phyloP scores from a whole-genome alignment of 2,888 invertebrate genomes.

The Ennomos quercinarius region DNA sequence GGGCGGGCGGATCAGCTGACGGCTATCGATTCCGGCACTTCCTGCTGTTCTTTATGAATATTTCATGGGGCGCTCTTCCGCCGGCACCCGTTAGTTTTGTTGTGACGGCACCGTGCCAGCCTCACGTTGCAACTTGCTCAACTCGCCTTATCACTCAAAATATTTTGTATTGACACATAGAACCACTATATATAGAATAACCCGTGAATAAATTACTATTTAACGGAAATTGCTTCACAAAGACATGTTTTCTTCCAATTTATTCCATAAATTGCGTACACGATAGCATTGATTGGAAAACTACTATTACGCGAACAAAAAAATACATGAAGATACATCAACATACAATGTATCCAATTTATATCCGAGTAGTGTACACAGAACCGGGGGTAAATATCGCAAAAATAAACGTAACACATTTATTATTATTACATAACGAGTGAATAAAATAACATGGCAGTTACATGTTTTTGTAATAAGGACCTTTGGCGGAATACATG shows the following conservation, averaged over 20 bases:
- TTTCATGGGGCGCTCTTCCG: conserved; percentile 61
- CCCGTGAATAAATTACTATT: neutral
- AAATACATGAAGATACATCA: conserved; percentile 5
- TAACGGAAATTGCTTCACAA: conserved; percentile 12
- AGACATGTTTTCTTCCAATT: neutral
- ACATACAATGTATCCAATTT: conserved; percentile 19
- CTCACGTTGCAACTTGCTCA: conserved; percentile 4
- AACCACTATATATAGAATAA: neutral
- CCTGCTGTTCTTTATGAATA: conserved; percentile 77
- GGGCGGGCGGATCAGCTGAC: conserved; percentile 82
- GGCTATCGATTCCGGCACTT: conserved; percentile 77
- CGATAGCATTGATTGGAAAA: conserved; percentile 1
- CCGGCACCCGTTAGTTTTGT: conserved; percentile 51
- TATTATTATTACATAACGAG: conserved; percentile 8
- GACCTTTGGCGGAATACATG: neutral
- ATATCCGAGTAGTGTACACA: conserved; percentile 7
- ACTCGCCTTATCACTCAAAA: too few relatives aligned
- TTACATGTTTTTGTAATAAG: conserved; percentile 8
- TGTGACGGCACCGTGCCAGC: conserved; percentile 49
- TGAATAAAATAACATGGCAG: conserved; percentile 13
- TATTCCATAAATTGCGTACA: too few relatives aligned
- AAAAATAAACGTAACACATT: conserved; percentile 5
- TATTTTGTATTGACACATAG: neutral
- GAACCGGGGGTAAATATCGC: conserved; percentile 18
- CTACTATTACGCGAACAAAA: conserved; percentile 6